A percentile compares a stretch with the other conserved stretches of the same genome.
Evolutionary conservation across 2,797 vertebrate genomes (phyloP).

Genomic region (Glyptemys insculpta): DNA sequence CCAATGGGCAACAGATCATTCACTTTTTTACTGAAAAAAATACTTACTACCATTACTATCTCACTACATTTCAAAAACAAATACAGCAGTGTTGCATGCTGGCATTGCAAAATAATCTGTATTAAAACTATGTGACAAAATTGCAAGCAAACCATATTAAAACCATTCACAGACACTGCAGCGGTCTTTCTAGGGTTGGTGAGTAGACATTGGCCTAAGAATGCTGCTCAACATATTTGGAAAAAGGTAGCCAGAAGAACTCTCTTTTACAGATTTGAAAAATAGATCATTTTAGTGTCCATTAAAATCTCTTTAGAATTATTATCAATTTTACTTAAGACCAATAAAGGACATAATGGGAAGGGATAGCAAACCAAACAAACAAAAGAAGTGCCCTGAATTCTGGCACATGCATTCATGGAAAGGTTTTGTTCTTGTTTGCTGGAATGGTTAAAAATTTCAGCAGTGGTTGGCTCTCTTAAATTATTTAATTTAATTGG

Average conservation of each 20-base stretch:
- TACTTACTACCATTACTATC: background rate
- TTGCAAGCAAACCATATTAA: background rate
- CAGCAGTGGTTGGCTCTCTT: background rate
- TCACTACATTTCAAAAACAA: background rate
- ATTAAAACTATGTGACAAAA: background rate
- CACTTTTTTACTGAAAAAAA: background rate
- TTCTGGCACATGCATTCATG: background rate
- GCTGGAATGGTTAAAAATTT: background rate
- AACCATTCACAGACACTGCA: background rate
- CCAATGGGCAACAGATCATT: background rate
- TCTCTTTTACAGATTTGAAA: background rate
- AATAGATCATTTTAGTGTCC: background rate
- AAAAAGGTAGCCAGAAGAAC: background rate
- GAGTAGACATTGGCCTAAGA: background rate
- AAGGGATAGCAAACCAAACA: background rate
- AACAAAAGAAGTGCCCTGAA: background rate
- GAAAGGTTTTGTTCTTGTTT: background rate
- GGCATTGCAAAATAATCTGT: background rate
- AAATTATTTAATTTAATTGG: background rate
- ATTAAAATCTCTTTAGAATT: background rate
- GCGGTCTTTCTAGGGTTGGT: background rate
- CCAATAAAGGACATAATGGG: background rate
- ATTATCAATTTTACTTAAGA: background rate
- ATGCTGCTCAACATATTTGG: background rate
- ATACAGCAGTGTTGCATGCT: background rate